Evolutionary conservation across 2,888 invertebrate genomes (phyloP), one percentile per base, ranked within the genome.

Genomic region (Nymphalis urticae): DNA sequence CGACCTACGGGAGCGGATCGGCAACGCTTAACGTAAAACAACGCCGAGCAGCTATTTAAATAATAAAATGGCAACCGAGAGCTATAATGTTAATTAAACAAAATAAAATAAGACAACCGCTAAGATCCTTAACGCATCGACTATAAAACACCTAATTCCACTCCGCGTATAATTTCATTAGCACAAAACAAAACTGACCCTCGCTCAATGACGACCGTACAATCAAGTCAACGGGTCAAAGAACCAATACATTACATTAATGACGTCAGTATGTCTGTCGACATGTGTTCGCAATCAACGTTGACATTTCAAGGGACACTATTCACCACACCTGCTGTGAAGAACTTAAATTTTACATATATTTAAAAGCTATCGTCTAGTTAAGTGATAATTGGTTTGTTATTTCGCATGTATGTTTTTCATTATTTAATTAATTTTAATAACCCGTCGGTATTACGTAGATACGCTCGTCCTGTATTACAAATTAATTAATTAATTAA

Each of bases 241-340:
- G 71, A 75, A 73, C 67, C 68, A 74, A 75, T 73, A 66, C 62
- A 75, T 75, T 69, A 69, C 59, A 66, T 32, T 74, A 72, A 75
- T 72, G 66, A 73, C 73, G 69, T 68, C 63, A 58, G 68, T 74
- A 69, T 65, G 67, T 74, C 68, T 64, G 70, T 68, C 73, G 73
- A 71, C 77, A 76, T 78, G 70, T 80, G 79, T 75, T 75, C 61
- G 69, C 73, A 74, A 76, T 77, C 75, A 70, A 62, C 70, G 63
- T 61, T 65, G 69, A 69, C 69, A 69, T 69, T 65, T 64, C 61
- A 61, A 62, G 64, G 69, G 70, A 68, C 68, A 71, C 51, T 50
- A 64, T 61, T 63, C 47, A 21, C 62, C 56, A 54, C 70, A 71
- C 70, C 70, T 71, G 70, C 70, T 68, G 68, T 64, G 21, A 63